Evolutionary conservation across 2,797 vertebrate genomes (phyloP), one percentile per base, ranked within the genome.

Genomic region (Malacoraja senta): DNA sequence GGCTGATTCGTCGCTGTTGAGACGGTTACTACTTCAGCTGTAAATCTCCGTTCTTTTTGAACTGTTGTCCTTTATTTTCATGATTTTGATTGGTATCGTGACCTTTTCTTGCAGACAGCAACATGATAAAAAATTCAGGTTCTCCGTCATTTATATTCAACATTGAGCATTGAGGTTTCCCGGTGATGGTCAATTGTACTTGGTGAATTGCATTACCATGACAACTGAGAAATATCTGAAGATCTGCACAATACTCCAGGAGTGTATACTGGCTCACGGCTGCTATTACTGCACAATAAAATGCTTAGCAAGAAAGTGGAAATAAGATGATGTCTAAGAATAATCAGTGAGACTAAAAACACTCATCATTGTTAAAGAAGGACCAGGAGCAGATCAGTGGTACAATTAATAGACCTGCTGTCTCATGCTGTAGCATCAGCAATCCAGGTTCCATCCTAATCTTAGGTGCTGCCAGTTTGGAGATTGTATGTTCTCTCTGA

Each of bases 111-210:
- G 83, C 83, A 63, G 61, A n/a, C 83, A 86, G 61, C n/a, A 86
- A 65, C 29, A 65, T 86, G 83, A 63, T 86, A 86, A 86, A 63
- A 86, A 63, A 86, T 86, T 63, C 58, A 86, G 12, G 58, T 63
- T 86, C 17, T 61, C 83, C 32, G 58, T 65, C 58, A 65, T 65
- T 86, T 63, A 86, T 86, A 86, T 86, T 19, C 83, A 86, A 29
- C 15, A 32, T 19, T 1, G 58, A 63, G 83, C 4, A 63, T 58
- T 63, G 58, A 86, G 26, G 61, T 13, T 32, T 86, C 83, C 29
- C 63, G 83, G n/a, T 63, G 90, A 72, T 44, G 71, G 68, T 72
- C 90, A 91, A 44, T 91, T 91, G 71, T 8, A 72, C 6, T 74
- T 72, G 38, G 35, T 53, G 26, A 21, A 91, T 91, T 24, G 35